Evolutionary conservation across 2,797 vertebrate species (phyloP).

Genomic region (Arctocebus calabarensis): DNA sequence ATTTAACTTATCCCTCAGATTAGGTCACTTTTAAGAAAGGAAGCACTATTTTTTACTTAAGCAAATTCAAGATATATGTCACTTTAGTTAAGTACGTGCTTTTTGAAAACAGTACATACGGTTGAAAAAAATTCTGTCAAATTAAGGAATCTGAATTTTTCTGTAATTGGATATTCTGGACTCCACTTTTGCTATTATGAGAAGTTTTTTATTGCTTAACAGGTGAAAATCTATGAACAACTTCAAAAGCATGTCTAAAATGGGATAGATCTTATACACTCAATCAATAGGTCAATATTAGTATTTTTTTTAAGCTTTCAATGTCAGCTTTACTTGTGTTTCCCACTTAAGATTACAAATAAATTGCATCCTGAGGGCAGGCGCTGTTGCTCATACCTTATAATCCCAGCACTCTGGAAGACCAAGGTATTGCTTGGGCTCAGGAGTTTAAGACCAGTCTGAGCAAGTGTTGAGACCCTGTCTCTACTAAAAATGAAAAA

Average conservation of each 20-base stretch:
- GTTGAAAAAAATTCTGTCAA: neutral
- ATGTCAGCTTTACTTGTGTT: no score
- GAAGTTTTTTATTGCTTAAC: neutral
- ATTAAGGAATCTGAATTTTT: slow-evolving; percentile 42
- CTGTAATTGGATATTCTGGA: neutral
- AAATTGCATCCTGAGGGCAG: no score
- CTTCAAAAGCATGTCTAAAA: slow-evolving; percentile 47
- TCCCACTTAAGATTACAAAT: no score
- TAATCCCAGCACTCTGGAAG: no score
- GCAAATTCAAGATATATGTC: neutral
- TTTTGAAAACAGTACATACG: neutral
- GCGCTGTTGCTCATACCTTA: no score
- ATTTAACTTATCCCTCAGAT: slow-evolving; percentile 4
- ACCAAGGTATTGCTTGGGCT: no score
- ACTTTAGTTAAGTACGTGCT: slow-evolving; percentile 7
- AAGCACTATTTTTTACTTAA: neutral
- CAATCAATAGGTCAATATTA: neutral
- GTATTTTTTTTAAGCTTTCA: slow-evolving; percentile 10
- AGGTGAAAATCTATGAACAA: slow-evolving; percentile 44
- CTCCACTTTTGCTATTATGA: slow-evolving; percentile 28
- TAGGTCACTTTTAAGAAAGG: neutral
- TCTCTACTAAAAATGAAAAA: no score
- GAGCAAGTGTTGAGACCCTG: no score
- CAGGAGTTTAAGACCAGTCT: no score
- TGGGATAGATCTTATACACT: neutral